Base-by-base conservation (phyloP, 2,113 vertebrate species). In the Tenebrosternarchus preto region DNA sequence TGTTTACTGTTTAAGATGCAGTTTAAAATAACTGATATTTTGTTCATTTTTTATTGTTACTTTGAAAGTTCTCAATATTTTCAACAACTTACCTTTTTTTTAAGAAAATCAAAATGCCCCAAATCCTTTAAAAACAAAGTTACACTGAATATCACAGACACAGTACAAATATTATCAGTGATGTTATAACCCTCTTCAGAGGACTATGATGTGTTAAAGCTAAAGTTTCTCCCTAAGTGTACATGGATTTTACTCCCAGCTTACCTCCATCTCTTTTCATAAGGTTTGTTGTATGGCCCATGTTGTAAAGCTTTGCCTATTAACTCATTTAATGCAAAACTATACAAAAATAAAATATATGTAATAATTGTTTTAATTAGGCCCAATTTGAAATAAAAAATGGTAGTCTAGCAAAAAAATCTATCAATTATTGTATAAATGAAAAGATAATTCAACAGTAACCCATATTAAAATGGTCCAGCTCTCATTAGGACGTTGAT, bases 1-100 rank as follows among this genome's bases (percentile, higher is more conserved):
- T 83, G 76, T 91, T 87, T 79, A 71, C 77, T 78, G 81, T 88
- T 87, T 81, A 75, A 83, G 60, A 74, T 80, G 86, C 82, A 84
- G 85, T 84, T 82, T 87, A 27, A 57, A 80, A 78, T 80, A 75
- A 78, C 82, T 87, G 77, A 64, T 12, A 27, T 60, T 86, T 87
- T 87, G 81, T 86, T 81, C 84, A 31, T 81, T 31, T 72, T 78
- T 74, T 78, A 56, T 59, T 59, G 8, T 87, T 90, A 86, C 87
- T 88, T 89, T 81, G 73, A 85, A 84, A 86, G 86, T 89, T 85
- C 84, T 86, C 69, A 70, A 24, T 60, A 72, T 73, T 80, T 81
- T 80, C 59, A 39, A 59, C 64, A 70, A 75, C 31, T 66, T 22
- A 56, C 33, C 0, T 57, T 78, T 67, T n/a, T 74, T 78, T 22